Evolutionary conservation across 1,140 invertebrate species (phyloP).

Genomic region (Meloidogyne exigua): DNA sequence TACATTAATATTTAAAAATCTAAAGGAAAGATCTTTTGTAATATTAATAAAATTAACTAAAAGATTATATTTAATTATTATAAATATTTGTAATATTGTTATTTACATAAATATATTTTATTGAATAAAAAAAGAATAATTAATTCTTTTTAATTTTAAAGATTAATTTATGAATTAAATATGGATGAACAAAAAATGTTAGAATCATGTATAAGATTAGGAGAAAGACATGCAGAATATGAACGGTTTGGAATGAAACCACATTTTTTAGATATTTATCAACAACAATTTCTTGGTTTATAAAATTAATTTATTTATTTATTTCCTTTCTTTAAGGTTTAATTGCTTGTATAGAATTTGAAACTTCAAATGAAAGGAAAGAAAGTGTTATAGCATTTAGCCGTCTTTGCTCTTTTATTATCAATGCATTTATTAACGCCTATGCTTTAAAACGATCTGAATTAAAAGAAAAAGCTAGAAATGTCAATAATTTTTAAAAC

Average conservation of each 20-base stretch:
- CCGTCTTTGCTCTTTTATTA: neutral
- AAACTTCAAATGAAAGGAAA: neutral
- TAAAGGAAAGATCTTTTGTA: too few relatives aligned
- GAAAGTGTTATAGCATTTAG: slow-evolving; percentile 16
- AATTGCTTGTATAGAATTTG: slow-evolving; percentile 17
- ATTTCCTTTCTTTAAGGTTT: neutral
- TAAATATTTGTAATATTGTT: too few relatives aligned
- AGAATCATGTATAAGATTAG: slow-evolving; percentile 34
- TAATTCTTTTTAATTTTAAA: neutral
- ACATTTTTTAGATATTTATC: slow-evolving; percentile 56
- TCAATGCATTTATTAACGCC: slow-evolving; percentile 4
- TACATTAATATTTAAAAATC: too few relatives aligned
- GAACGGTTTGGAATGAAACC: slow-evolving; percentile 55
- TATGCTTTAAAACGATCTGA: slow-evolving; percentile 3
- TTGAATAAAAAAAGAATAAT: too few relatives aligned
- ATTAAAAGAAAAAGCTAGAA: neutral
- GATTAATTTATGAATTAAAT: slow-evolving; percentile 46
- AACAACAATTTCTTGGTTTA: slow-evolving; percentile 53
- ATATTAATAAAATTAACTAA: too few relatives aligned
- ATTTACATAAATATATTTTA: too few relatives aligned
- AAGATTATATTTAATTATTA: too few relatives aligned
- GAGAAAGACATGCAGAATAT: slow-evolving; percentile 50
- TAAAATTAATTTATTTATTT: neutral
- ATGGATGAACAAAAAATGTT: slow-evolving; percentile 37
- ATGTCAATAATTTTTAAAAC: neutral